Percentiles rank a stretch among this genome's conserved stretches.
phyloP scores from a whole-genome alignment of 2,888 invertebrate genomes.

The Drosophila emarginata region DNA sequence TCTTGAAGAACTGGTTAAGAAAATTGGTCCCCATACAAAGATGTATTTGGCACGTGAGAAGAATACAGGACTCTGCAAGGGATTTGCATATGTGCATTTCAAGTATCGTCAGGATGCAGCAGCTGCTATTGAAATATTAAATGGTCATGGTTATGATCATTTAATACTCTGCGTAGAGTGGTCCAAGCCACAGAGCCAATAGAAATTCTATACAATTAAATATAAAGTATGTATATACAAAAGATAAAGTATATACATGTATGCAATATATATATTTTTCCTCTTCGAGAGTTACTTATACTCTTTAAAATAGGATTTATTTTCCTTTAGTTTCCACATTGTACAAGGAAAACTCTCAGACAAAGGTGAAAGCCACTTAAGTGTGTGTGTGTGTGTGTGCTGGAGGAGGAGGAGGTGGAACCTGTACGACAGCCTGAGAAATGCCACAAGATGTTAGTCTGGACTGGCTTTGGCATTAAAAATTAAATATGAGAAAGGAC shows the following conservation, averaged over 20 bases:
- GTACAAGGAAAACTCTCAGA: constrained; percentile 31
- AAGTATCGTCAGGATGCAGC: constrained; percentile 95
- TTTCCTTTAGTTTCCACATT: constrained; percentile 36
- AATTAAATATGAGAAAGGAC: constrained; percentile 68
- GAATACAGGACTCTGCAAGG: constrained; percentile 92
- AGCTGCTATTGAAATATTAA: constrained; percentile 92
- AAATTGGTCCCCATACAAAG: constrained; percentile 95
- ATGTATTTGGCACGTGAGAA: constrained; percentile 98
- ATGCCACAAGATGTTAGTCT: constrained; percentile 54
- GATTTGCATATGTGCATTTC: constrained; percentile 99
- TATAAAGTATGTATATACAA: constrained; percentile 4
- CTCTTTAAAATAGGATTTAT: constrained; percentile 53
- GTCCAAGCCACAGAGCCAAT: constrained; percentile 91
- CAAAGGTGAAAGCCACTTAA: constrained; percentile 46
- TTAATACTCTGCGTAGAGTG: constrained; percentile 98
- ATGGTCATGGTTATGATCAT: constrained; percentile 98
- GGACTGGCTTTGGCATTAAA: constrained; percentile 63
- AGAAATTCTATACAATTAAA: constrained; percentile 20
- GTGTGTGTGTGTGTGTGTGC: constrained; percentile 13
- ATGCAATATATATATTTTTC: no score
- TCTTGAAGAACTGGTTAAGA: constrained; percentile 96
- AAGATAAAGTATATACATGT: constrained; percentile 21
- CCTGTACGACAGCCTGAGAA: constrained; percentile 35
- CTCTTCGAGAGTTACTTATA: no score
- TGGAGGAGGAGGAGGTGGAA: background rate